These are phyloP conservation scores for Palythoa grandiflora DNA, from an alignment of 92 coral and sea anemone species.

Conservation along the genomic window DNA sequence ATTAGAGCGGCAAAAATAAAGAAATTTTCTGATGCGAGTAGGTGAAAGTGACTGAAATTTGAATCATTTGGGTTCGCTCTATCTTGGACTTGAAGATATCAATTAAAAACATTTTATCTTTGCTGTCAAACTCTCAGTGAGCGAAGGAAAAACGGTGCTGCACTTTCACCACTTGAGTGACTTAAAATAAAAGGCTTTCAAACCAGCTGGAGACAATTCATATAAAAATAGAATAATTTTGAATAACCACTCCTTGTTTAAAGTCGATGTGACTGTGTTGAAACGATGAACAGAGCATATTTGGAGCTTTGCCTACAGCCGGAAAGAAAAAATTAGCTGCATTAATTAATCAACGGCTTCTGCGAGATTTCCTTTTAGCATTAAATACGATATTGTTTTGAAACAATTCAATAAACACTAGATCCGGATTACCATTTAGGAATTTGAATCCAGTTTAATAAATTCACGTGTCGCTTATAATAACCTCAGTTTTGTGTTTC, in stretches of 20 bases:
- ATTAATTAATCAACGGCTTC: slow-evolving; percentile 6
- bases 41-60: background rate
- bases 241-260: slow-evolving; percentile 27
- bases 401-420: slow-evolving; percentile 1
- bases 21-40: background rate
- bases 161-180: slow-evolving; percentile 6
- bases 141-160: background rate
- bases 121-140: slow-evolving; percentile 2
- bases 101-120: background rate
- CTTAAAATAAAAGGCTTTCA: background rate
- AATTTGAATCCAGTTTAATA: background rate
- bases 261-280: background rate
- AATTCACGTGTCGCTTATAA: background rate
- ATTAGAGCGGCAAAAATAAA: background rate
- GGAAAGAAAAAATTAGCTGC: slow-evolving; percentile 4
- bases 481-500: background rate
- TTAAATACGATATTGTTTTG: slow-evolving; percentile 6
- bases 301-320: background rate
- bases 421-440: slow-evolving; percentile 13
- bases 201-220: slow-evolving; percentile 20
- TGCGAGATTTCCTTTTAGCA: background rate
- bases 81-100: background rate
- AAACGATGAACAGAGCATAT: background rate
- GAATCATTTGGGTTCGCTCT: background rate
- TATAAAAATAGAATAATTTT: slow-evolving; percentile 9